A percentile compares a stretch with the other conserved stretches of the same genome.
Evolutionary conservation across 2,797 vertebrate species (phyloP).

Genomic region (Limnodromus scolopaceus): DNA sequence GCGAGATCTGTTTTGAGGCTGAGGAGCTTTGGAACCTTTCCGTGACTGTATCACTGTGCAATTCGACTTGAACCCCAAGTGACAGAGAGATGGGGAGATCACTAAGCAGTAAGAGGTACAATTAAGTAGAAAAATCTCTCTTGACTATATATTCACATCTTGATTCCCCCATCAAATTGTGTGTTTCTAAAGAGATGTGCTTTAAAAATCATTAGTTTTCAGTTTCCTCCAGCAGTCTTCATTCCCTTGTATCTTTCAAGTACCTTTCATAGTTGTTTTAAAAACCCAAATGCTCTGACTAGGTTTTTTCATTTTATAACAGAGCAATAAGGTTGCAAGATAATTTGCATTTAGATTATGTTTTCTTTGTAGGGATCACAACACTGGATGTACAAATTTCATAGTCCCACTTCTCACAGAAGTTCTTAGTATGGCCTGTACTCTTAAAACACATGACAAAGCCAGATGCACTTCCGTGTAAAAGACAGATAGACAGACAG

Average conservation of each 20-base stretch:
- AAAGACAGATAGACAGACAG: not conserved
- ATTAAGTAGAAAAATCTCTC: not conserved
- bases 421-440: not conserved
- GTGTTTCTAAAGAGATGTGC: not conserved
- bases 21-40: not conserved
- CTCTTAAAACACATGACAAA: not conserved
- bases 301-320: not conserved
- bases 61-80: not conserved
- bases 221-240: not conserved
- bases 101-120: not conserved
- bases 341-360: slow-evolving; percentile 53
- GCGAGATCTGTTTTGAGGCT: not conserved
- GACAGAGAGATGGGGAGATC: not conserved
- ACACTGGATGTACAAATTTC: not conserved
- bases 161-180: not conserved
- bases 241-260: not conserved
- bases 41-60: not conserved
- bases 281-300: not conserved
- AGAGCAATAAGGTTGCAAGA: not conserved
- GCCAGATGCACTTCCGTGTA: not conserved
- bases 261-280: not conserved
- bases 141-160: not conserved
- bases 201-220: not conserved
- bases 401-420: not conserved
- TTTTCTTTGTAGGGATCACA: not conserved